Percentiles rank a stretch among this genome's conserved stretches.
These are phyloP conservation scores for Apogon talboti DNA, from an alignment of 2,797 vertebrate species.

Conservation along the genomic window DNA sequence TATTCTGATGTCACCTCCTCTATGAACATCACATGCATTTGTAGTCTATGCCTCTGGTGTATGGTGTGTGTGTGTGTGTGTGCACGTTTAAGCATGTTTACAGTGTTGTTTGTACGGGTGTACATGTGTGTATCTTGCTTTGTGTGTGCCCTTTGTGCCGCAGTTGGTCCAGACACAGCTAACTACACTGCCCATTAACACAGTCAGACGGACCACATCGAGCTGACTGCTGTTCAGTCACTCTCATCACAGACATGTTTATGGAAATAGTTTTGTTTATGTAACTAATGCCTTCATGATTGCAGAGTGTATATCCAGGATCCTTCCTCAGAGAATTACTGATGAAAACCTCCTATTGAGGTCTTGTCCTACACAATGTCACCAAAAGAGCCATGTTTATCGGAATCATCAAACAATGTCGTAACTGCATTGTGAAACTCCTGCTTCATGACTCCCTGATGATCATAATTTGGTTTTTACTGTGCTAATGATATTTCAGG, in stretches of 20 bases:
- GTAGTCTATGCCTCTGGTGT: conserved; percentile 56
- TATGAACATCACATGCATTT: conserved; percentile 74
- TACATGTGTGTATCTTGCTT: conserved; percentile 25
- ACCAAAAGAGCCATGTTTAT: conserved; percentile 37
- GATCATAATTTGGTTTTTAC: background rate
- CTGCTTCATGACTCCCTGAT: background rate
- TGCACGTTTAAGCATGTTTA: conserved; percentile 19
- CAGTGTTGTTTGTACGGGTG: conserved; percentile 35
- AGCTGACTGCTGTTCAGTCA: conserved; percentile 48
- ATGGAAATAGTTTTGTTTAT: conserved; percentile 63
- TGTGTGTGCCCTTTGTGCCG: conserved; percentile 24
- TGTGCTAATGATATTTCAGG: conserved; percentile 11
- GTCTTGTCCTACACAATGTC: conserved; percentile 25
- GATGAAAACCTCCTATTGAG: conserved; percentile 17
- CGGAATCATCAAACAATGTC: conserved; percentile 12
- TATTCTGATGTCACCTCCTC: conserved; percentile 97
- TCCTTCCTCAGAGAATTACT: conserved; percentile 46
- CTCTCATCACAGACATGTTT: conserved; percentile 65
- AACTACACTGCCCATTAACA: conserved; percentile 49
- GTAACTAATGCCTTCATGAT: conserved; percentile 51
- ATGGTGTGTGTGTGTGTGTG: conserved; percentile 29
- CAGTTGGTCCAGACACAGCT: conserved; percentile 34
- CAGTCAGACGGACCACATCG: conserved; percentile 38
- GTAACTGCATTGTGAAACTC: conserved; percentile 11
- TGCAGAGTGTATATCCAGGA: conserved; percentile 32